Evolutionary conservation across 2,113 vertebrate species (phyloP), one percentile per base, ranked within the genome.

Genomic region (Corapipo altera): DNA sequence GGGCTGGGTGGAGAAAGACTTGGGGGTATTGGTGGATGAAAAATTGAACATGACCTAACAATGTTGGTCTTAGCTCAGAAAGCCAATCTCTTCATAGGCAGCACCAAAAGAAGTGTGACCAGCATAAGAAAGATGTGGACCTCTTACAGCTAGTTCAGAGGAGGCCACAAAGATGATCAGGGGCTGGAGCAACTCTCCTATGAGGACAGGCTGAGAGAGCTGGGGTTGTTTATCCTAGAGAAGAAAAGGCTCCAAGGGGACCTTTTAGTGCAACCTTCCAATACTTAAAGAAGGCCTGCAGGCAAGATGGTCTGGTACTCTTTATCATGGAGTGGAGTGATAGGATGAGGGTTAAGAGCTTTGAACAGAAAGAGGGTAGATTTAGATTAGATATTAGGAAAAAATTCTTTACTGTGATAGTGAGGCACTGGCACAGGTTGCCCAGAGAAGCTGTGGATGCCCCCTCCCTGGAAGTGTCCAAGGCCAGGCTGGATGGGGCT

Each of bases 391-490:
- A 23, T 64, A 37, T 12, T 5, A 65, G 32, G 41, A 37, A 65
- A 12, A 64, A 64, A 37, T 30, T 54, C 14, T 73, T 94, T 46
- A 59, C 33, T 59, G 22, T 65, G 22, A 46, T 33, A 15, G 11
- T 21, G 27, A 72, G 37, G 12, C 17, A 35, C 14, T 30, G 48
- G 24, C 23, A 81, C 8, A 44, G n/a, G 28, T 2, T 80, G 27
- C 24, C 19, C 41, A 66, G 46, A 39, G 46, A 51, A 55, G 30
- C 0, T 52, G 37, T 22, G 30, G 11, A 20, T 51, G 12, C 2
- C 33, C 32, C 28, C 0, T 33, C 23, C 13, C 9, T 74, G 35
- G 19, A 11, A 0, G 0, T 15, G 10, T 32, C 82, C 55, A 55
- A 65, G 51, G 12, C 19, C 26, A 75, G 62, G 33, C 0, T 79